Evolutionary conservation across 2,113 vertebrate species (phyloP).

Genomic region (Sapayoa aenigma): DNA sequence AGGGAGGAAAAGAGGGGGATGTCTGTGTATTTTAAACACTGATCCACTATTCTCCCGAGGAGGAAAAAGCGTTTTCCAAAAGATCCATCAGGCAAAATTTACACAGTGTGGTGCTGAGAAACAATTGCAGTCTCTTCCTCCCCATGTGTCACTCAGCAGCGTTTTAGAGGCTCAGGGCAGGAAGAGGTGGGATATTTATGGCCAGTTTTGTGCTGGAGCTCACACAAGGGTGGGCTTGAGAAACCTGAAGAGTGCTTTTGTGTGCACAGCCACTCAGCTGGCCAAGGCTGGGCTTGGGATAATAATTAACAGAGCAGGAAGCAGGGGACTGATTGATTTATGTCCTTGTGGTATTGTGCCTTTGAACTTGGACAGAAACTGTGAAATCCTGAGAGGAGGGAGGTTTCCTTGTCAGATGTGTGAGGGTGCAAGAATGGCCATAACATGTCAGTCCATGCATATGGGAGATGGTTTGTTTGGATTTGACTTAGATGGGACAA

Average conservation of each 20-base stretch:
- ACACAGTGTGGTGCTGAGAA: background rate
- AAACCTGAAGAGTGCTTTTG: slow-evolving; percentile 49
- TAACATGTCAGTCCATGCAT: background rate
- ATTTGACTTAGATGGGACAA: too few relatives aligned
- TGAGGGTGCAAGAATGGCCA: background rate
- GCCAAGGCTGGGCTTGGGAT: background rate
- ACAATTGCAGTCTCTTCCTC: slow-evolving; percentile 4
- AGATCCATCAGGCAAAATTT: background rate
- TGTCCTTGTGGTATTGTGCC: background rate
- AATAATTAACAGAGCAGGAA: slow-evolving; percentile 61
- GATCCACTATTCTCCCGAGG: background rate
- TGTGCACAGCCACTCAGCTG: slow-evolving; percentile 15
- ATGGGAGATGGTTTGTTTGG: too few relatives aligned
- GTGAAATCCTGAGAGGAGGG: background rate
- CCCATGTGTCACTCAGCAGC: background rate
- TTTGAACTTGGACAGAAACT: background rate
- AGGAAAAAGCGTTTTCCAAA: background rate
- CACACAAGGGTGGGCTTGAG: slow-evolving; percentile 42
- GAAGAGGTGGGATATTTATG: slow-evolving; percentile 31
- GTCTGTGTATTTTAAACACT: background rate
- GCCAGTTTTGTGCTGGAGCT: slow-evolving; percentile 17
- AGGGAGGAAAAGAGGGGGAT: background rate
- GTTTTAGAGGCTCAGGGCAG: background rate
- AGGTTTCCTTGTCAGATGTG: background rate
- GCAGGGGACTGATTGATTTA: background rate